These are phyloP conservation scores for Plutomurus gul DNA, from an alignment of 1,140 invertebrate species.

Conservation along the genomic window DNA sequence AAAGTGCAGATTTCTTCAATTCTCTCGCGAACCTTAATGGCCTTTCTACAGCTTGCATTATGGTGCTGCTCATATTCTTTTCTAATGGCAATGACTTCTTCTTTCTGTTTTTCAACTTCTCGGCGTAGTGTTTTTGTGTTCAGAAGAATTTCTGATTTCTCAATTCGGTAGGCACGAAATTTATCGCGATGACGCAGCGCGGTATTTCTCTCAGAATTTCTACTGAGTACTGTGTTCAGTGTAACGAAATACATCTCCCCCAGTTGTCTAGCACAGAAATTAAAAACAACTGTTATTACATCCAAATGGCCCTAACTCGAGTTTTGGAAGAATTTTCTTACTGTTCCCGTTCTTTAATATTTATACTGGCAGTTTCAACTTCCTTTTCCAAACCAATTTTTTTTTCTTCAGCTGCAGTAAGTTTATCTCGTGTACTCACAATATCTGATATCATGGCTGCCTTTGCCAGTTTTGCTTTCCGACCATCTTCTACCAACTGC, in stretches of 20 bases:
- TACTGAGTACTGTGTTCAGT: constrained; percentile 36
- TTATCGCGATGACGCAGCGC: constrained; percentile 40
- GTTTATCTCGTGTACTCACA: background rate
- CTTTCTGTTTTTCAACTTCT: constrained; percentile 26
- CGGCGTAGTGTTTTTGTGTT: constrained; percentile 38
- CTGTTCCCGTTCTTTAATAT: background rate
- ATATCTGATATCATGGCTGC: constrained; percentile 30
- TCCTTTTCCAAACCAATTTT: background rate
- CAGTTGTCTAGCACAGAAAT: background rate
- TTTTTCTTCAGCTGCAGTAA: background rate
- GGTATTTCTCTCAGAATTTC: constrained; percentile 47
- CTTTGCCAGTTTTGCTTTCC: constrained; percentile 30
- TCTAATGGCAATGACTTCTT: constrained; percentile 18
- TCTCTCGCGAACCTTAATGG: constrained; percentile 37
- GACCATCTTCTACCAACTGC: background rate
- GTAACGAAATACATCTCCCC: constrained; percentile 38
- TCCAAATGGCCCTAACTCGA: background rate
- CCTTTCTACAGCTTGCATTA: background rate
- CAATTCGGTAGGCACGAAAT: constrained; percentile 29
- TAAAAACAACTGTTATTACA: background rate
- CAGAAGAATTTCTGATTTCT: constrained; percentile 40
- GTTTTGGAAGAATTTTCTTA: background rate
- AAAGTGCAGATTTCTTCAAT: constrained; percentile 50
- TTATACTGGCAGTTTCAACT: background rate
- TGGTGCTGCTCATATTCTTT: constrained; percentile 32